phyloP scores from a whole-genome alignment of 2,888 invertebrate genomes.

The Hypolimnas misippus region DNA sequence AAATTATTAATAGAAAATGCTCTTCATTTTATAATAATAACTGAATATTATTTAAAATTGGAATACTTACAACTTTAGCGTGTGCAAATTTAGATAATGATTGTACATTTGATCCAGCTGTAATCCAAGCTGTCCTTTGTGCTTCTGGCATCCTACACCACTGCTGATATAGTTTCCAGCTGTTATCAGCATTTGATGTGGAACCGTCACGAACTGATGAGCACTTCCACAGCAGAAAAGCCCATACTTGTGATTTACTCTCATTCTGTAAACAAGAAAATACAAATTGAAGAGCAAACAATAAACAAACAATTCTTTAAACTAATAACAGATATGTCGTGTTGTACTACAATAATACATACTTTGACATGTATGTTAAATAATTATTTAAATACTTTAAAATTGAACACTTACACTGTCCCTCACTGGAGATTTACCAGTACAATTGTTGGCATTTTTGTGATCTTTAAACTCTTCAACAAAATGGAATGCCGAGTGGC shows the following conservation, averaged over 20 bases:
- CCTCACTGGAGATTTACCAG: slow-evolving; percentile 85
- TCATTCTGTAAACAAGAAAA: slow-evolving; percentile 82
- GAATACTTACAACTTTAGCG: slow-evolving; percentile 86
- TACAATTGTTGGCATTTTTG: slow-evolving; percentile 85
- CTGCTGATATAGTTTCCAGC: slow-evolving; percentile 92
- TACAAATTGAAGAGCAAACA: too few species aligned
- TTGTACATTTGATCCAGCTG: slow-evolving; percentile 90
- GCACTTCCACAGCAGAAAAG: slow-evolving; percentile 91
- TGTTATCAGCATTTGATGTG: slow-evolving; percentile 83
- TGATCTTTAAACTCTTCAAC: slow-evolving; percentile 91
- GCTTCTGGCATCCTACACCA: slow-evolving; percentile 92
- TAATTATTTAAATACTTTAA: too few species aligned
- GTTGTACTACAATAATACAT: too few species aligned
- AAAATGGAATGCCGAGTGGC: slow-evolving; percentile 91
- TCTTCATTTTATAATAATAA: too few species aligned
- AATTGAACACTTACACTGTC: slow-evolving; percentile 87
- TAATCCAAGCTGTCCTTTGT: slow-evolving; percentile 90
- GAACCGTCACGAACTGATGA: slow-evolving; percentile 75
- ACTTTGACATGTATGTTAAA: too few species aligned
- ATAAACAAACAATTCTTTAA: neutral
- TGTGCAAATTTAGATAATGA: slow-evolving; percentile 87
- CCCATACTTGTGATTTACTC: slow-evolving; percentile 93
- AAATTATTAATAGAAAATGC: neutral
- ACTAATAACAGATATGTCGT: neutral
- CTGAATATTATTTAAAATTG: too few species aligned